Conservation (phyloP, 2,888 invertebrate genomes). For the Oconnorella tubifera region DNA sequence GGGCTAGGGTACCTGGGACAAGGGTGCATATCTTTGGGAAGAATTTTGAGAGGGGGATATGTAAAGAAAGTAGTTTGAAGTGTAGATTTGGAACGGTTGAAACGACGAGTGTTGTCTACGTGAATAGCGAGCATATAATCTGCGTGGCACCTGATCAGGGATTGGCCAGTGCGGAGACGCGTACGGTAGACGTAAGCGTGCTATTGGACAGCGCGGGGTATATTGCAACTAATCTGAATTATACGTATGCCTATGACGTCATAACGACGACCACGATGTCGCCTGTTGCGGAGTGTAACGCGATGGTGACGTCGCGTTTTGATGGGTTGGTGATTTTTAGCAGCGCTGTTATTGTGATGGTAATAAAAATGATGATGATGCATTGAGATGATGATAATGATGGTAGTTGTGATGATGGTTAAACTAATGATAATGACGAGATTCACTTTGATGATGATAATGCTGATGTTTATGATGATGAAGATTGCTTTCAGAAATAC, state of each 20-base stretch:
- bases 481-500: too few species aligned
- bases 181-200: neutral
- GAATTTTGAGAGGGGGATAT: conserved; percentile 32
- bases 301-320: too few species aligned
- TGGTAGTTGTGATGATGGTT: too few species aligned
- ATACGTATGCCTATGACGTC: neutral
- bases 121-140: conserved; percentile 25
- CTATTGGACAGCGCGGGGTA: neutral
- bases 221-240: neutral
- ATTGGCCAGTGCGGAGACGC: neutral
- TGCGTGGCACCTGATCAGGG: conserved; percentile 27
- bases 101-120: conserved; percentile 14
- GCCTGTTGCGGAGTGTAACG: too few species aligned
- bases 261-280: too few species aligned
- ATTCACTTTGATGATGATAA: too few species aligned
- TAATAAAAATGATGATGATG: too few species aligned
- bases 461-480: too few species aligned
- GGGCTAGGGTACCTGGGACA: conserved; percentile 21
- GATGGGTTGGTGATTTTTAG: too few species aligned
- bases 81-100: conserved; percentile 29
- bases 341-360: too few species aligned
- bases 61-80: conserved; percentile 15
- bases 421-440: too few species aligned
- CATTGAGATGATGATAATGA: too few species aligned
- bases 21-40: conserved; percentile 34